Percentiles rank a stretch among this genome's conserved stretches.
phyloP scores from a whole-genome alignment of 2,888 invertebrate genomes.

The Drosophila picticornis region DNA sequence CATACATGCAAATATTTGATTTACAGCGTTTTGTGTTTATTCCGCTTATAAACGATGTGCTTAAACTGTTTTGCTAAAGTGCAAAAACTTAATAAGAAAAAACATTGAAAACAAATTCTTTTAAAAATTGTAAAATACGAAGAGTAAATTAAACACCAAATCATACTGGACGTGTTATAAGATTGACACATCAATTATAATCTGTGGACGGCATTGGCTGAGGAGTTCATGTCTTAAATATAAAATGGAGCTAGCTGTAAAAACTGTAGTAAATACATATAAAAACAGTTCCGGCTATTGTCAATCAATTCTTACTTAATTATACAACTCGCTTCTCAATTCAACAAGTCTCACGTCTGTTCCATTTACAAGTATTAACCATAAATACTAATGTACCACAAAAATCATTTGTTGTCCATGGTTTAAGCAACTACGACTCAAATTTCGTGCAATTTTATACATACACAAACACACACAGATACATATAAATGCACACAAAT shows the following conservation, averaged over 20 bases:
- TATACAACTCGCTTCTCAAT: constrained; percentile 48
- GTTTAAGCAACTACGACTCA: constrained; percentile 37
- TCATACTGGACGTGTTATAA: constrained; percentile 25
- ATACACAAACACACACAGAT: constrained; percentile 9
- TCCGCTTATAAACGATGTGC: constrained; percentile 23
- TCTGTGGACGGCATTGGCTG: constrained; percentile 13
- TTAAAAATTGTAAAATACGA: neutral
- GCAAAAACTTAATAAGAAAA: constrained; percentile 47
- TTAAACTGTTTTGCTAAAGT: constrained; percentile 28
- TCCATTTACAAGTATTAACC: constrained; percentile 32
- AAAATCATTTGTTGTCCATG: constrained; percentile 54
- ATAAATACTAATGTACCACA: constrained; percentile 22
- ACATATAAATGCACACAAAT: neutral
- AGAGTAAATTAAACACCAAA: constrained; percentile 37
- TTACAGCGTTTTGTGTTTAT: constrained; percentile 16
- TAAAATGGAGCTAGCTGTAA: constrained; percentile 31
- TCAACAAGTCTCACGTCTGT: constrained; percentile 45
- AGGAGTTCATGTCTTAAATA: constrained; percentile 18
- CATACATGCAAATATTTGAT: constrained; percentile 21
- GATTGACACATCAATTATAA: constrained; percentile 27
- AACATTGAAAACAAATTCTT: constrained; percentile 17
- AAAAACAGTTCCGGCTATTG: constrained; percentile 21
- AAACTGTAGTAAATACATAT: constrained; percentile 17
- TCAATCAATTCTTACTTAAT: constrained; percentile 31
- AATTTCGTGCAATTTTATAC: constrained; percentile 3